A percentile compares a stretch with the other conserved stretches of the same genome.
Evolutionary conservation across 2,888 invertebrate genomes (phyloP).

Genomic region (Lochmaea capreae): DNA sequence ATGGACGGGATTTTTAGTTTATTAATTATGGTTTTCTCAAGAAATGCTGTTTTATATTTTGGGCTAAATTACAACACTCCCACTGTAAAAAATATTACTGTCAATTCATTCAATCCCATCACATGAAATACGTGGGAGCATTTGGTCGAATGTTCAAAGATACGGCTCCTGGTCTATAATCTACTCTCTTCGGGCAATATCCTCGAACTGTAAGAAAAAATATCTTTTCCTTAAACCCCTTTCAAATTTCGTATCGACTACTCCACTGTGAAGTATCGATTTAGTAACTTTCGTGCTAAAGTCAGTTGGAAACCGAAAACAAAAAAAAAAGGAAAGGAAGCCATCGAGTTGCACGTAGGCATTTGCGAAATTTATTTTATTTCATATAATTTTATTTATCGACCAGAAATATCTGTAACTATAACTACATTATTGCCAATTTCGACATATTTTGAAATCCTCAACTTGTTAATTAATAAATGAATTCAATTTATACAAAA

Average conservation of each 20-base stretch:
- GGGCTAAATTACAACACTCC: too few species aligned
- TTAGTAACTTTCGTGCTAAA: conserved; percentile 10
- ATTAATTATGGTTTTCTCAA: too few species aligned
- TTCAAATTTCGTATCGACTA: not conserved
- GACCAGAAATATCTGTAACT: not conserved
- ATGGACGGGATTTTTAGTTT: too few species aligned
- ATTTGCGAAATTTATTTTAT: not conserved
- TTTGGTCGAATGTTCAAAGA: too few species aligned
- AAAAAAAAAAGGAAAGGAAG: conserved; percentile 15
- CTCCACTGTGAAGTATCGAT: not conserved
- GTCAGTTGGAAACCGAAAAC: not conserved
- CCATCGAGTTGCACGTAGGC: not conserved
- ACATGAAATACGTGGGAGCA: too few species aligned
- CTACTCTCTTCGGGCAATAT: too few species aligned
- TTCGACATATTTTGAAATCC: not conserved
- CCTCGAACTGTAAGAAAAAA: not conserved
- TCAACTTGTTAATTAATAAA: not conserved
- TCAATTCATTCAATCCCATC: too few species aligned
- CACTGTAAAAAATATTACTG: too few species aligned
- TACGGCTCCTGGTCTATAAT: too few species aligned
- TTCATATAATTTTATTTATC: not conserved
- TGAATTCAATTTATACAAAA: too few species aligned
- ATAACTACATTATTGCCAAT: not conserved
- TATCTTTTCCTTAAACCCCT: not conserved
- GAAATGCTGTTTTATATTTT: too few species aligned